Conservation (phyloP, 2,888 invertebrate genomes). For the Apodemia duryi region DNA sequence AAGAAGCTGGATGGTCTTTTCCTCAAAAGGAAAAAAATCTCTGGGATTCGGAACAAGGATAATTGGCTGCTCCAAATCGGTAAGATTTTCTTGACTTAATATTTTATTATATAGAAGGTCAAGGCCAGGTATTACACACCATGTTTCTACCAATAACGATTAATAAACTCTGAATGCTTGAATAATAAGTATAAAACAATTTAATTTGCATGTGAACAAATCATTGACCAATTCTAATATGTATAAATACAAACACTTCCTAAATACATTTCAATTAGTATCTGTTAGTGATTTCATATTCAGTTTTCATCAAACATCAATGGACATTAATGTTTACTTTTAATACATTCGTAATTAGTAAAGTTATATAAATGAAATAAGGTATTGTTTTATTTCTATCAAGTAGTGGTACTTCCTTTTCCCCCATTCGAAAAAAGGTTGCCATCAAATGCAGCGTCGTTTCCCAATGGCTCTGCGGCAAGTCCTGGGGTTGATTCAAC, state of each 20-base stretch:
- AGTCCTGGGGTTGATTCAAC: conserved; percentile 52
- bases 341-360: not conserved
- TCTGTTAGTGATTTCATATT: not conserved
- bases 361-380: not conserved
- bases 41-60: no score
- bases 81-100: no score
- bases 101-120: no score
- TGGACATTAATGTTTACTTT: not conserved
- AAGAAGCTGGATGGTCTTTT: no score
- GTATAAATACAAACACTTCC: not conserved
- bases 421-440: conserved; percentile 38
- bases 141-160: no score
- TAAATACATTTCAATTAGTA: not conserved
- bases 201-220: no score
- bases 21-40: no score
- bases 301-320: conserved; percentile 1
- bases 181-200: no score
- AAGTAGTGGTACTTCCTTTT: conserved; percentile 33
- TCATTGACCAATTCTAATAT: not conserved
- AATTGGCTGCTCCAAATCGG: no score
- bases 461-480: conserved; percentile 47
- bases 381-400: conserved; percentile 3
- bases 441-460: conserved; percentile 47
- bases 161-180: no score
- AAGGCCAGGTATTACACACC: no score